Evolutionary conservation across 2,797 vertebrate species (phyloP).

Genomic region (Helostoma temminkii): DNA sequence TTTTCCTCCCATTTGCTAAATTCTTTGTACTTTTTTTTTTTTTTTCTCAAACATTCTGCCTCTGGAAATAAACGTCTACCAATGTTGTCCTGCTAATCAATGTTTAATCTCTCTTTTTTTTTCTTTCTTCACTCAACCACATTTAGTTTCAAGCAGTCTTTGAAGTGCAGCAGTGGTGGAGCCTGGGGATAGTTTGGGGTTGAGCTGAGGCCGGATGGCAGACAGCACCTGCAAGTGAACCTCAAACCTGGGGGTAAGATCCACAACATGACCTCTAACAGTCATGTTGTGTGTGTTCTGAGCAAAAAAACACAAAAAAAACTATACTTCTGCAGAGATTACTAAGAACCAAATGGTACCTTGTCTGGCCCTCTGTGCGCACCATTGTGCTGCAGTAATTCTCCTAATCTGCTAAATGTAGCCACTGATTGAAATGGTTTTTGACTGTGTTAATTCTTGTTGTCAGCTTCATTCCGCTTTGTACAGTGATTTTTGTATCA

Average conservation of each 20-base stretch:
- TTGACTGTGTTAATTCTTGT: slow-evolving; percentile 31
- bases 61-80: slow-evolving; percentile 52
- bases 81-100: slow-evolving; percentile 65
- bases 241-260: slow-evolving; percentile 64
- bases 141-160: slow-evolving; percentile 64
- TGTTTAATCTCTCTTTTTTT: slow-evolving; percentile 59
- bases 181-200: slow-evolving; percentile 66
- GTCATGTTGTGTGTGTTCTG: too few relatives aligned
- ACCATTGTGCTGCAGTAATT: background rate
- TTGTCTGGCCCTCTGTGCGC: background rate
- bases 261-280: slow-evolving; percentile 65
- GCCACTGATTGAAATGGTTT: slow-evolving; percentile 22
- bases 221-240: slow-evolving; percentile 62
- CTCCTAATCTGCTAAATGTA: slow-evolving; percentile 14
- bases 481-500: slow-evolving; percentile 7
- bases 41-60: slow-evolving; percentile 33
- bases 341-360: slow-evolving; percentile 20
- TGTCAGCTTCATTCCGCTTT: slow-evolving; percentile 24
- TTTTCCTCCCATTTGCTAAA: background rate
- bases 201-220: slow-evolving; percentile 42
- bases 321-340: slow-evolving; percentile 45
- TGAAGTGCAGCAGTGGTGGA: slow-evolving; percentile 68
- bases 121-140: slow-evolving; percentile 29
- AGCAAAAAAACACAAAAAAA: slow-evolving; percentile 57
- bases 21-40: slow-evolving; percentile 29